Evolutionary conservation across 2,797 vertebrate species (phyloP), one percentile per base, ranked within the genome.

Genomic region (Microctenopoma stevenorrisi): DNA sequence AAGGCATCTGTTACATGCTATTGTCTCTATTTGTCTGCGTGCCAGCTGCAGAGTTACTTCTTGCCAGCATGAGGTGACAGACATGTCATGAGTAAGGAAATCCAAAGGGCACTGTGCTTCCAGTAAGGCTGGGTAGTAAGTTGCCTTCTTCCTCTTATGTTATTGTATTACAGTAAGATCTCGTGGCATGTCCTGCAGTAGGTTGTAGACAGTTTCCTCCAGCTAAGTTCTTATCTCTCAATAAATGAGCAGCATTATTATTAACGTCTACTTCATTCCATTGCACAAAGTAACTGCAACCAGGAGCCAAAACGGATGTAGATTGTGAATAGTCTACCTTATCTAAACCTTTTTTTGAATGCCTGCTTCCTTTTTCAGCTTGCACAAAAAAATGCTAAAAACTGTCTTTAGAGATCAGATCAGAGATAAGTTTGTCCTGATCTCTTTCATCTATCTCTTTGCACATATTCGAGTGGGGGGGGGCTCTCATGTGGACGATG

Each of bases 91-190:
- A 8, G 49, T 55, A 55, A 83, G 71, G 72, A 71, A 78, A 88
- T 73, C 47, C 67, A 86, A 30, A 82, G 48, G 70, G 56, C 62
- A 58, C 43, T 6, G 3, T 46, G 48, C 35, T 92, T 90, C 88
- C 89, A 90, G 90, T 87, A 90, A 90, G 65, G 47, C 54, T 42
- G n/a, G 52, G 48, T 16, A 48, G 72, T 64, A 42, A 50, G 72
- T 52, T 74, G 65, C 56, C 7, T 1, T n/a, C 69, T 84, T 81
- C 83, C 74, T 81, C 53, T 38, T 54, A 35, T 81, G 82, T 54
- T 64, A 12, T 47, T 48, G 3, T 16, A n/a, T 79, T 74, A 64
- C 69, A 38, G 72, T 76, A 53, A 66, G 22, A 30, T 49, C 40
- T 56, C 48, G 16, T 68, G 9, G 16, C 62, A 16, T 68, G 33